Base-by-base conservation (phyloP, 2,113 vertebrate species). In the Pollimyrus isidori region DNA sequence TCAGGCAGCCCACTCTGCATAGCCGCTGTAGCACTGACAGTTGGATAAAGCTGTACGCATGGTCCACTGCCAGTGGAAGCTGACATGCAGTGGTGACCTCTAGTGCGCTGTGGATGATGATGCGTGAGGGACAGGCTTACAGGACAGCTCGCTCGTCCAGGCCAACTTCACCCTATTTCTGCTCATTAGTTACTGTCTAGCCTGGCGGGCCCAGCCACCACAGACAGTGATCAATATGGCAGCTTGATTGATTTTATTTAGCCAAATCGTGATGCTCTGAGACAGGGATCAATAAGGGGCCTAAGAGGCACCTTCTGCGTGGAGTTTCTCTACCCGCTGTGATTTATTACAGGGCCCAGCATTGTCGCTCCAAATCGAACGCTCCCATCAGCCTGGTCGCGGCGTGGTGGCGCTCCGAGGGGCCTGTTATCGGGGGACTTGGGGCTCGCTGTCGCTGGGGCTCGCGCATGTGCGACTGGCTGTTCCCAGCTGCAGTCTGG, bases 181-280 rank as follows among this genome's bases (percentile, higher is more conserved):
- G 88, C 90, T 91, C 92, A 90, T 92, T 92, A 91, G 90, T 87
- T 89, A 88, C 91, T 89, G 91, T 92, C 89, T 83, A 30, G 82
- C 48, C 89, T 15, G 80, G 82, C 87, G 88, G 91, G 86, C 58
- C 76, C 56, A 62, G 80, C 50, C 46, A 21, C 52, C n/a, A 58
- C 56, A 49, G 88, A 86, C 89, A 23, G 69, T 90, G 88, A 89
- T 88, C 73, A 90, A 89, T 90, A 92, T 88, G 69, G 89, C 9
- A 23, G 86, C 26, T 48, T 88, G 90, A 91, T 91, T 91, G 89
- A 91, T 91, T 91, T 69, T 89, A 91, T 87, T 91, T 87, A 89
- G 88, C 90, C 87, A 86, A 48, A 73, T 88, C 90, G 83, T 88
- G 89, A 90, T 76, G 84, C 91, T 89, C 88, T 46, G 42, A 85